phyloP scores from a whole-genome alignment of 1,140 invertebrate genomes.

The Hermetia illucens region DNA sequence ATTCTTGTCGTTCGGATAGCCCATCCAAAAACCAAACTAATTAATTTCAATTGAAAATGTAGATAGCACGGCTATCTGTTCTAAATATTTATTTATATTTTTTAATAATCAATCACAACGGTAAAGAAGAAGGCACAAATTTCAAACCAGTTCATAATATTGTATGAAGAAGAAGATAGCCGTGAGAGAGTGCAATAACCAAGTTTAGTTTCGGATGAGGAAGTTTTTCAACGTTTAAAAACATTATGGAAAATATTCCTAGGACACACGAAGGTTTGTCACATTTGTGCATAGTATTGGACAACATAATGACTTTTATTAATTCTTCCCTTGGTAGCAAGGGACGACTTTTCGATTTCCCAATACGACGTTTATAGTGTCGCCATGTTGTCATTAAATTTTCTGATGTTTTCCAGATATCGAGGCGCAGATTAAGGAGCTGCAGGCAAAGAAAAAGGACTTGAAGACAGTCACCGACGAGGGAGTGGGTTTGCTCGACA shows the following conservation, averaged over 20 bases:
- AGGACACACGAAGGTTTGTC: conserved; percentile 61
- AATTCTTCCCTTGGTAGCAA: neutral
- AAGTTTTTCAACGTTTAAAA: no score
- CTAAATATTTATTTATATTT: no score
- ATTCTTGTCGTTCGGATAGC: no score
- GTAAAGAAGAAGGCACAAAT: no score
- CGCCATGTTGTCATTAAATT: neutral
- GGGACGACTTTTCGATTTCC: neutral
- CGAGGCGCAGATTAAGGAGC: conserved; percentile 81
- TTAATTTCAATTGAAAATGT: no score
- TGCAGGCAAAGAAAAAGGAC: conserved; percentile 77
- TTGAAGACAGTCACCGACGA: conserved; percentile 43
- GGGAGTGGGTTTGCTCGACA: conserved; percentile 76
- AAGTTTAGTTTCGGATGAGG: no score
- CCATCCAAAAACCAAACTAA: no score
- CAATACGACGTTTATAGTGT: neutral
- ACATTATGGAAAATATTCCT: conserved; percentile 61
- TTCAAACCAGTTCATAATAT: no score
- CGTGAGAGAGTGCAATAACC: no score
- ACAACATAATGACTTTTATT: neutral
- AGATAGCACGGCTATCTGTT: no score
- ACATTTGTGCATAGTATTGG: neutral
- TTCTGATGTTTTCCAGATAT: conserved; percentile 55
- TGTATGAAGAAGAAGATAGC: no score
- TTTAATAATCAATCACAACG: no score